Conservation (phyloP, 2,797 vertebrate genomes). For the Nyctibius grandis region DNA sequence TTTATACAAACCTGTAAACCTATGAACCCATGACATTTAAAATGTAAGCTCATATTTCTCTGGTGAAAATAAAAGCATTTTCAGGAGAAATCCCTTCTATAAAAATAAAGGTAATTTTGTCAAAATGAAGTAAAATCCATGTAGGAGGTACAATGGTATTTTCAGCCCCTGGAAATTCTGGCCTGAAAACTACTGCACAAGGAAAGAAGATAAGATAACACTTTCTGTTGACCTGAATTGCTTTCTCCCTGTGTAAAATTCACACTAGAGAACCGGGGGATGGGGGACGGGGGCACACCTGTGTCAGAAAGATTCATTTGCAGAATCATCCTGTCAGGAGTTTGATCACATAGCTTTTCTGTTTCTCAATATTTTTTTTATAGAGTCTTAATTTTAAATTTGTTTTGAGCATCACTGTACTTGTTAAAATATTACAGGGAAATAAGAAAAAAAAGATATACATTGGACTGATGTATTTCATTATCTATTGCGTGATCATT, state of each 20-base stretch:
- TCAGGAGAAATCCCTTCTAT: not conserved
- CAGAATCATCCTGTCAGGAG: not conserved
- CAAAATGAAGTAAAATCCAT: not conserved
- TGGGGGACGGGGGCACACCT: not conserved
- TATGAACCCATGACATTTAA: not conserved
- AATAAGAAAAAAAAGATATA: not conserved
- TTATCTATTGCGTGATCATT: not conserved
- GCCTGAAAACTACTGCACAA: not conserved
- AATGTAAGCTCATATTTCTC: not conserved
- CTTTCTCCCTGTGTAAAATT: not conserved
- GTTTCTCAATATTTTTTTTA: not conserved
- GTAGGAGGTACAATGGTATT: not conserved
- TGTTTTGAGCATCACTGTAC: not conserved
- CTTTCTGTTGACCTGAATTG: not conserved
- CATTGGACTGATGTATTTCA: not conserved
- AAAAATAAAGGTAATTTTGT: not conserved
- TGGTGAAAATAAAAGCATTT: not conserved
- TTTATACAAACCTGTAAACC: not conserved
- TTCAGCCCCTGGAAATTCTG: not conserved
- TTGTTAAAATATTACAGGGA: not conserved
- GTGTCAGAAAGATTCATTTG: not conserved
- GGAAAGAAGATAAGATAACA: not conserved
- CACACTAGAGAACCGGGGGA: accelerated
- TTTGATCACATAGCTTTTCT: not conserved
- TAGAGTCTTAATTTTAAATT: not conserved